Evolutionary conservation across 2,797 vertebrate species (phyloP).

Genomic region (Acipenser ruthenus): DNA sequence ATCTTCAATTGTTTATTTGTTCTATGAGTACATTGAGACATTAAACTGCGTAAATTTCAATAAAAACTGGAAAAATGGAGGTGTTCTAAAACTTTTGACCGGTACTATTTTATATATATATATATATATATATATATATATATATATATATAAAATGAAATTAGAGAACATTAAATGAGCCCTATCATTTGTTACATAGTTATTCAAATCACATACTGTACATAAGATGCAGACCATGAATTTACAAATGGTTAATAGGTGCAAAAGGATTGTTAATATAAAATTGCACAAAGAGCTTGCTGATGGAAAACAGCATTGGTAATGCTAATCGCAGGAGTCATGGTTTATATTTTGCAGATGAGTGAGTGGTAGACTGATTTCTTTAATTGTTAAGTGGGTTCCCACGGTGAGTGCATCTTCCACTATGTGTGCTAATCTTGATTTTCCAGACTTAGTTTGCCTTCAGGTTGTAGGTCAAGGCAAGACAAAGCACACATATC

Average conservation of each 20-base stretch:
- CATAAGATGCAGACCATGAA: neutral
- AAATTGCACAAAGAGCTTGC: neutral
- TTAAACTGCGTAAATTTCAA: no score
- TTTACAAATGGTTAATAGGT: neutral
- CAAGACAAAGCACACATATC: slow-evolving; percentile 9
- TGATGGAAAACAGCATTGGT: neutral
- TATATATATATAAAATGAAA: no score
- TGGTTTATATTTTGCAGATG: neutral
- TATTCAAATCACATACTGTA: neutral
- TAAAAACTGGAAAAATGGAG: no score
- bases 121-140: no score
- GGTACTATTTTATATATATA: no score
- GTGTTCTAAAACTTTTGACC: no score
- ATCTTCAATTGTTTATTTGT: no score
- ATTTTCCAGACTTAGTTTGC: slow-evolving; percentile 12
- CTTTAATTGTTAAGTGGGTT: neutral
- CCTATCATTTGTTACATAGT: neutral
- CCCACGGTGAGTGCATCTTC: neutral
- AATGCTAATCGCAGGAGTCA: no score
- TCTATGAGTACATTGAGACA: no score
- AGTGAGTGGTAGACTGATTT: neutral
- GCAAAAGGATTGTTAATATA: neutral
- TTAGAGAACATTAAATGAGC: no score
- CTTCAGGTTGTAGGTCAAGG: slow-evolving; percentile 47
- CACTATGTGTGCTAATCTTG: neutral